Evolutionary conservation across 2,113 vertebrate species (phyloP).

Genomic region (Nesospiza acunhae): DNA sequence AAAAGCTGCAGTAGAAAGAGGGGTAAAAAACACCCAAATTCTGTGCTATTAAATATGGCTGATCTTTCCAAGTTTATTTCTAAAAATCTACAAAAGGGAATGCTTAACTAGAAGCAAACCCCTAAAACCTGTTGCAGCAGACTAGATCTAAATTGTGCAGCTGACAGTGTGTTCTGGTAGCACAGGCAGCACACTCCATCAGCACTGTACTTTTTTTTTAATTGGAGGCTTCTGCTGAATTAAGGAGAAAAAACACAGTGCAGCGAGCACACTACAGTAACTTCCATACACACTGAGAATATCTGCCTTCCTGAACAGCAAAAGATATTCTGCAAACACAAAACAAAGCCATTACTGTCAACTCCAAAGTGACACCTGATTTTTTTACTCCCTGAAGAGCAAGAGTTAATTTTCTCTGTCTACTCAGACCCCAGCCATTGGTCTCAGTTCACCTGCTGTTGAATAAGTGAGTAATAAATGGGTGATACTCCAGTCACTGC

Average conservation of each 20-base stretch:
- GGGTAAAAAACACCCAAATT: fast-evolving
- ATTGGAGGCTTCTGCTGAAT: not conserved
- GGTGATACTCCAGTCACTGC: not conserved
- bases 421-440: not conserved
- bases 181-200: not conserved
- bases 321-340: not conserved
- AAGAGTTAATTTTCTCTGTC: conserved; percentile 12
- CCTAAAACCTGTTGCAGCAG: not conserved
- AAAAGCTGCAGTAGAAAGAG: not conserved
- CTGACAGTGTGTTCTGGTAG: not conserved
- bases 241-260: not conserved
- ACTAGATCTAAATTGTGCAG: not conserved
- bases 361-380: not conserved
- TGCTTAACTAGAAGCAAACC: not conserved
- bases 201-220: not conserved
- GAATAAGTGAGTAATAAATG: conserved; percentile 5
- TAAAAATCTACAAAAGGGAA: not conserved
- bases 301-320: not conserved
- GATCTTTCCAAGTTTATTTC: not conserved
- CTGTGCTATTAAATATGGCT: not conserved
- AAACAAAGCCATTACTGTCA: not conserved
- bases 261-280: fast-evolving
- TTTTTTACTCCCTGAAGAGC: not conserved
- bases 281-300: not conserved
- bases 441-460: not conserved